phyloP scores from a whole-genome alignment of 2,113 vertebrate genomes.

The Archilochus colubris region DNA sequence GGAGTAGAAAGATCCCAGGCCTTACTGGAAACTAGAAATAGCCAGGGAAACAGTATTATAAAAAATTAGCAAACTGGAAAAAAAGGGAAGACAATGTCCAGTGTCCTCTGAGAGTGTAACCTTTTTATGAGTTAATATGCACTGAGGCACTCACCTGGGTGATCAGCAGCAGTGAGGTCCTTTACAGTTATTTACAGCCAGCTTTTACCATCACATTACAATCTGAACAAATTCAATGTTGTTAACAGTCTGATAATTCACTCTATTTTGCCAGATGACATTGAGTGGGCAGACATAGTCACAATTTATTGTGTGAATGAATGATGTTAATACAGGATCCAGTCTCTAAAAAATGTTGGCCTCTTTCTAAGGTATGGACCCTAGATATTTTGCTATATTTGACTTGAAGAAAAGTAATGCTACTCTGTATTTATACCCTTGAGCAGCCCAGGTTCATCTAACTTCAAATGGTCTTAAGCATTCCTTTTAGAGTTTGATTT shows the following conservation, averaged over 20 bases:
- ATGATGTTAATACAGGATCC: neutral
- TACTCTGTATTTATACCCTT: neutral
- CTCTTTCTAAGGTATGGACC: neutral
- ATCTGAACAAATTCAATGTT: neutral
- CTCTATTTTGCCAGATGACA: neutral
- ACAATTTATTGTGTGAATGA: neutral
- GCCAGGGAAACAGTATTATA: neutral
- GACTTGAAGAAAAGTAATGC: neutral
- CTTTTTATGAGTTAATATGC: neutral
- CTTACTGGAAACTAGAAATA: neutral
- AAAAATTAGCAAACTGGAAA: neutral
- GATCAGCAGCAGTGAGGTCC: neutral
- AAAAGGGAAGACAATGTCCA: neutral
- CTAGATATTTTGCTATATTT: neutral
- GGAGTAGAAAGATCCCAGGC: neutral
- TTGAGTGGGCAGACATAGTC: neutral
- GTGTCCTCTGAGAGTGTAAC: neutral
- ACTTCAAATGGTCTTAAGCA: neutral
- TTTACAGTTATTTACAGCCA: neutral
- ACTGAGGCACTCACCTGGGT: neutral
- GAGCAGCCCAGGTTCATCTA: neutral
- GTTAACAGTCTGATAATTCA: neutral
- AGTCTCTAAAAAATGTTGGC: neutral
- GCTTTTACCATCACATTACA: neutral
- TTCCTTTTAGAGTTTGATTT: neutral